phyloP scores from a whole-genome alignment of 2,888 invertebrate species.

The Chrysodeixis includens region DNA sequence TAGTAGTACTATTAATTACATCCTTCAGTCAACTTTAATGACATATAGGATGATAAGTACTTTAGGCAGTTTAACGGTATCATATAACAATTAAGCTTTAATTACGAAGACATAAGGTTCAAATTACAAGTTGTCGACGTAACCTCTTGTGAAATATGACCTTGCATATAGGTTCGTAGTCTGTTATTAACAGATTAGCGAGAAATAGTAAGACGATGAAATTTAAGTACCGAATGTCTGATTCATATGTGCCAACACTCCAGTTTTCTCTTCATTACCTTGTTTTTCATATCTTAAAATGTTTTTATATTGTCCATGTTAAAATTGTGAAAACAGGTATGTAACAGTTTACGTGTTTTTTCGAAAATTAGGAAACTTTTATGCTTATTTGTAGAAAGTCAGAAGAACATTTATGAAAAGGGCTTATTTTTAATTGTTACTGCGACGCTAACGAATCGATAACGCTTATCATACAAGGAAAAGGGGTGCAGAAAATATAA shows the following conservation, averaged over 20 bases:
- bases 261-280: background rate
- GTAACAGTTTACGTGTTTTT: too few species aligned
- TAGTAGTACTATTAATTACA: conserved; percentile 6
- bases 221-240: background rate
- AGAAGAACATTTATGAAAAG: background rate
- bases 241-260: background rate
- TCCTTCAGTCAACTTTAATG: conserved; percentile 7
- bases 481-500: conserved; percentile 23
- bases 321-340: too few species aligned
- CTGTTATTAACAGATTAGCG: background rate
- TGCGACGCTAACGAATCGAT: conserved; percentile 38
- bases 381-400: too few species aligned
- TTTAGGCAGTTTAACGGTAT: background rate
- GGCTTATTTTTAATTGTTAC: conserved; percentile 8
- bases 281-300: background rate
- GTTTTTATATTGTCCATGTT: too few species aligned
- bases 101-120: background rate
- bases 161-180: background rate
- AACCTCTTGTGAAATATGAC: background rate
- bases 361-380: too few species aligned
- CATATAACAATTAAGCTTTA: background rate
- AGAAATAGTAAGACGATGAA: conserved; percentile 1
- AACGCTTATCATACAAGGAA: conserved; percentile 36
- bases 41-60: conserved; percentile 7
- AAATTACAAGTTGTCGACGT: background rate